phyloP scores from a whole-genome alignment of 2,888 invertebrate genomes.

The Ornithoptera alexandrae region DNA sequence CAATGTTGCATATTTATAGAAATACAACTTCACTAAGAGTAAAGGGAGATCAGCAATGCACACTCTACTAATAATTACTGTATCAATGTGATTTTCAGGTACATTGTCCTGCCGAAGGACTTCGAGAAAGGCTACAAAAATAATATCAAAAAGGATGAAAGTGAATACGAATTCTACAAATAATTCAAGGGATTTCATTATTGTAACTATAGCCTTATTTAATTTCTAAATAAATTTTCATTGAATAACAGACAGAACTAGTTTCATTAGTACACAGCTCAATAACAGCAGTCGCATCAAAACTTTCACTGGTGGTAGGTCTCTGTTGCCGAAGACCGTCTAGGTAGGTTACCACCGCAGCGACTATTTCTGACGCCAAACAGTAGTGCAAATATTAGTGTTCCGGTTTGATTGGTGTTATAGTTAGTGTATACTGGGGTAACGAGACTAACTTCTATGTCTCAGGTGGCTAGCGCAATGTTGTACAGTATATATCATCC shows the following conservation, averaged over 20 bases:
- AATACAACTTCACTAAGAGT: not conserved
- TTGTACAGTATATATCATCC: no score
- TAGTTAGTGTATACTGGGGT: no score
- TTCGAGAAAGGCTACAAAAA: conserved; percentile 99
- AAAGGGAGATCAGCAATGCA: not conserved
- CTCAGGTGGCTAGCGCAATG: no score
- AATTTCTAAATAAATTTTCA: conserved; percentile 36
- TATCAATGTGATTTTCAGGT: conserved; percentile 64
- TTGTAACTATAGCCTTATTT: conserved; percentile 29
- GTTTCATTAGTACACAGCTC: not conserved
- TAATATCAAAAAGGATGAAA: conserved; percentile 99
- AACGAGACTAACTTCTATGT: no score
- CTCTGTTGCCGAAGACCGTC: no score
- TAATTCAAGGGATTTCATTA: conserved; percentile 32
- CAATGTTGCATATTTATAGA: no score
- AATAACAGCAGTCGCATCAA: no score
- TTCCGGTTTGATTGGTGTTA: no score
- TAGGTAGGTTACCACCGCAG: no score
- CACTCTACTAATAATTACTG: conserved; percentile 3
- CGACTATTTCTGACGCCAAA: no score
- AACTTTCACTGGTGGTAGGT: no score
- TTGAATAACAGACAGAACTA: not conserved
- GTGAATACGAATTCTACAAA: conserved; percentile 99
- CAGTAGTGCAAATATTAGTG: no score
- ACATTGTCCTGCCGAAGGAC: conserved; percentile 99